These are phyloP conservation scores for Todus mexicanus DNA, from an alignment of 2,797 vertebrate species.

Conservation along the genomic window DNA sequence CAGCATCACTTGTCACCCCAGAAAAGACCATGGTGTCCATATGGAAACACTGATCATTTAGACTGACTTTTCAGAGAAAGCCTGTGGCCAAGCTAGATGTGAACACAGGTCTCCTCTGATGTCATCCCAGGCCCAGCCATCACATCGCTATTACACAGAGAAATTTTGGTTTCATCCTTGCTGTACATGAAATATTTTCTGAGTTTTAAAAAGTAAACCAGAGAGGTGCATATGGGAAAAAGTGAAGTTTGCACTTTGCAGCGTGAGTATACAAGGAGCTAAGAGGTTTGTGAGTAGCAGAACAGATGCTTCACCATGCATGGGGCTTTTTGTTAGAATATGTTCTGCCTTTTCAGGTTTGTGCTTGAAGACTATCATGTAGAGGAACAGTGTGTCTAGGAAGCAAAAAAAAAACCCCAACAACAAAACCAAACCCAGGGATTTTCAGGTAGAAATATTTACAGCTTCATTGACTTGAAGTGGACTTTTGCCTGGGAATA, in stretches of 20 bases:
- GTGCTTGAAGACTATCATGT: neutral
- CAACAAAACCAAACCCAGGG: neutral
- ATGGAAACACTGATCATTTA: neutral
- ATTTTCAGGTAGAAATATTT: neutral
- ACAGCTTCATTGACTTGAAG: neutral
- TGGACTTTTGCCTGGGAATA: neutral
- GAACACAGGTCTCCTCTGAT: neutral
- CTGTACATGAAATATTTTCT: neutral
- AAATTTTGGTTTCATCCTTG: neutral
- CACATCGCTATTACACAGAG: neutral
- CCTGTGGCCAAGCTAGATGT: fast-evolving
- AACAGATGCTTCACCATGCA: neutral
- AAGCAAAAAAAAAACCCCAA: neutral
- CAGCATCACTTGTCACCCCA: neutral
- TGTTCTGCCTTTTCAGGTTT: neutral
- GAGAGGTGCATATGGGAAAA: neutral
- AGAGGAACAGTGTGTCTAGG: neutral
- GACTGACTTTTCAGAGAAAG: neutral
- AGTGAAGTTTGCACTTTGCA: neutral
- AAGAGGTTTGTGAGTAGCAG: neutral
- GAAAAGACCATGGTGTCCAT: fast-evolving
- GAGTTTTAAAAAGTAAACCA: neutral
- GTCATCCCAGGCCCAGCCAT: neutral
- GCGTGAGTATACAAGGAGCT: neutral
- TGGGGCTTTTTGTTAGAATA: neutral